Evolutionary conservation across 2,888 invertebrate genomes (phyloP).

Genomic region (Lydus trimaculatus): DNA sequence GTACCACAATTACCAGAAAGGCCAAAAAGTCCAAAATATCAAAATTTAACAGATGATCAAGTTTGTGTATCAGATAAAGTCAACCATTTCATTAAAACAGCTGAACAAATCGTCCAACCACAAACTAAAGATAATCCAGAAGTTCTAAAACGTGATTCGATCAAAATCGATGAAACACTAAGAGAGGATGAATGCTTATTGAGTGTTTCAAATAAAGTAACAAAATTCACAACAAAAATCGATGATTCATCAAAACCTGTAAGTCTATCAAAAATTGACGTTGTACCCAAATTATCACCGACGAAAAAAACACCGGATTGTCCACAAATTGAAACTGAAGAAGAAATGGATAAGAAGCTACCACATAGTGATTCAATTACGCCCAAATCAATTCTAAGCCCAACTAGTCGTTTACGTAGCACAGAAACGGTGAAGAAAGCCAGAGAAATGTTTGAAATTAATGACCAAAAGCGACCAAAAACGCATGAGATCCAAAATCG

Average conservation of each 20-base stretch:
- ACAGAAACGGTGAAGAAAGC: constrained; percentile 75
- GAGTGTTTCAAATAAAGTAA: constrained; percentile 72
- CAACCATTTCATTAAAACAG: constrained; percentile 56
- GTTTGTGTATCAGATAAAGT: constrained; percentile 64
- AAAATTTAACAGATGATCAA: constrained; percentile 42
- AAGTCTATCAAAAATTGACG: constrained; percentile 43
- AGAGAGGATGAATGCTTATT: constrained; percentile 66
- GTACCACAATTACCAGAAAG: constrained; percentile 51
- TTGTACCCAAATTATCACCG: constrained; percentile 30
- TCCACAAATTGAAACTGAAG: constrained; percentile 41
- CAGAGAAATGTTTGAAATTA: constrained; percentile 74
- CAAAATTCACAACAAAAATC: constrained; percentile 69
- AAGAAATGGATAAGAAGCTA: constrained; percentile 32
- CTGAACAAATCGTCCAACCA: constrained; percentile 37
- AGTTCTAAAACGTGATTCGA: constrained; percentile 39
- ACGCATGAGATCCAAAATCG: constrained; percentile 63
- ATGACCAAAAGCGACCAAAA: constrained; percentile 51
- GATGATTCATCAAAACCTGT: constrained; percentile 48
- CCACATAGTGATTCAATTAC: constrained; percentile 17
- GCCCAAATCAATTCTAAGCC: constrained; percentile 48
- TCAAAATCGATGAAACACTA: constrained; percentile 44
- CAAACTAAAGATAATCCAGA: constrained; percentile 34
- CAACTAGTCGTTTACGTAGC: constrained; percentile 60
- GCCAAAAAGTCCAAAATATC: constrained; percentile 47
- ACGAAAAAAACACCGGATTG: constrained; percentile 38